Conservation (phyloP, 2,888 invertebrate genomes). For the Pammene fasciana region DNA sequence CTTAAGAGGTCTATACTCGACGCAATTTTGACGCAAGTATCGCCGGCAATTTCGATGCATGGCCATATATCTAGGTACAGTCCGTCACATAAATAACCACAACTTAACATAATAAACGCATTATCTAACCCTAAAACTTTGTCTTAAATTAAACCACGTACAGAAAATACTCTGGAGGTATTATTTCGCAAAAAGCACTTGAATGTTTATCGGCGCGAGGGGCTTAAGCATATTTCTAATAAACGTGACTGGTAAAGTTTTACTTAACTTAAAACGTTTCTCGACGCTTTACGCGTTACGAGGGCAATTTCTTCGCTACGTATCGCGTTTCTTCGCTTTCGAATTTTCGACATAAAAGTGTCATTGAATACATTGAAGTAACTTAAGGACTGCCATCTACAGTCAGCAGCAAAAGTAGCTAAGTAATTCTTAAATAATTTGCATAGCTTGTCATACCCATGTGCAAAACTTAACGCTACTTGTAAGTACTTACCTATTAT, state of each 20-base stretch:
- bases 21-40: too few species aligned
- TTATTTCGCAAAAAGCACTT: conserved; percentile 12
- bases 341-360: background rate
- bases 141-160: conserved; percentile 15
- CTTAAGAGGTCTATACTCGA: too few species aligned
- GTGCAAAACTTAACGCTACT: too few species aligned
- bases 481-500: too few species aligned
- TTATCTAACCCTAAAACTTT: background rate
- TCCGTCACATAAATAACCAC: too few species aligned
- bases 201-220: conserved; percentile 19
- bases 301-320: conserved; percentile 4
- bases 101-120: background rate
- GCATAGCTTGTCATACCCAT: too few species aligned
- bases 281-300: background rate
- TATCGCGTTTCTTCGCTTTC: background rate
- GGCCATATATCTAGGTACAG: too few species aligned
- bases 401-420: too few species aligned
- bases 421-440: too few species aligned
- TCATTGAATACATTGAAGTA: background rate
- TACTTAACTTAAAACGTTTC: conserved; percentile 28
- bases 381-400: too few species aligned
- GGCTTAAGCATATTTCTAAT: conserved; percentile 23
- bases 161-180: conserved; percentile 17
- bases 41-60: too few species aligned
- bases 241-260: conserved; percentile 32